Evolutionary conservation across 1,140 invertebrate genomes (phyloP), one percentile per base, ranked within the genome.

Genomic region (Epicauta chinensis): DNA sequence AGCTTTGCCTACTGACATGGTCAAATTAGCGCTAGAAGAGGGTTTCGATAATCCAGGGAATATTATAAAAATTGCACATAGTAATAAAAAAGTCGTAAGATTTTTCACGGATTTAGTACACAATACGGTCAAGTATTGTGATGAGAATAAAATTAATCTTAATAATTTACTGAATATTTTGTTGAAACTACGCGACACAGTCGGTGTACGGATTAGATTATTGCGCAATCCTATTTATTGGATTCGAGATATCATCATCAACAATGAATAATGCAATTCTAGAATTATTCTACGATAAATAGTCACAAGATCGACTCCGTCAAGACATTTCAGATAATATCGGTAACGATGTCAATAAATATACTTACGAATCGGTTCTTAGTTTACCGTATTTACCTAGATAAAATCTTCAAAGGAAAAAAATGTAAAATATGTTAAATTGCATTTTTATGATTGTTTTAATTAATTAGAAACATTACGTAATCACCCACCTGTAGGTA

Each of bases 301-400:
- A 77, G 1, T 75, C 78, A 35, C 86, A 90, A 62, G 71, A 81
- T 1, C 83, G 79, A 67, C 62, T 91, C 2, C 73, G 79, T 30
- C 61, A 80, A 54, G 87, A 91, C 72, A 65, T 89, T 1, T 2
- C 5, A 5, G 12, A 5, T 6, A 5, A 12, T 38, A 7, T 38
- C 36, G n/a, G n/a, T n/a, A n/a, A n/a, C n/a, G n/a, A n/a, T n/a
- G n/a, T n/a, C n/a, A n/a, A n/a, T n/a, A n/a, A n/a, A n/a, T n/a
- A n/a, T n/a, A n/a, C n/a, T n/a, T n/a, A n/a, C n/a, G n/a, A n/a
- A n/a, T n/a, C n/a, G n/a, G n/a, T n/a, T n/a, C n/a, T n/a, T n/a
- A n/a, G n/a, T n/a, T n/a, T n/a, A n/a, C n/a, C n/a, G n/a, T n/a
- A n/a, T n/a, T n/a, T n/a, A n/a, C n/a, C n/a, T n/a, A n/a, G n/a